phyloP scores from a whole-genome alignment of 1,140 invertebrate genomes.

The Drosophila seguyi region DNA sequence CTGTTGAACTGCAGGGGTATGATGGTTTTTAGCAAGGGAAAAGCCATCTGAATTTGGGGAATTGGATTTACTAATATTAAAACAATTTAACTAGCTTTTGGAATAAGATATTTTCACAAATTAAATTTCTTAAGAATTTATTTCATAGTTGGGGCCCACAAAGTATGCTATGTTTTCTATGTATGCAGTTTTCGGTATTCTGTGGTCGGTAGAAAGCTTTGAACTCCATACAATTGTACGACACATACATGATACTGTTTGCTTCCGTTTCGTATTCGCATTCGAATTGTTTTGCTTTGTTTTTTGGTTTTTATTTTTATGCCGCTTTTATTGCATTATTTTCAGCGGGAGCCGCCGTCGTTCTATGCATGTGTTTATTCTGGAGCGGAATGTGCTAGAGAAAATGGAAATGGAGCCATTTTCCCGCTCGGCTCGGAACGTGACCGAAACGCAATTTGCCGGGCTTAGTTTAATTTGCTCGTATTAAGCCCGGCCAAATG shows the following conservation, averaged over 20 bases:
- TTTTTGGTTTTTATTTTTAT: constrained; percentile 70
- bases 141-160: rapidly evolving
- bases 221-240: constrained; percentile 10
- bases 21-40: not conserved
- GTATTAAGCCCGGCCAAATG: constrained; percentile 59
- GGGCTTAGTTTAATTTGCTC: constrained; percentile 82
- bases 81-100: too few species aligned
- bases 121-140: not conserved
- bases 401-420: constrained; percentile 74
- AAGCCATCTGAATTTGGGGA: not conserved
- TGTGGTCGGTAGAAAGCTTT: not conserved
- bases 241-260: constrained; percentile 33
- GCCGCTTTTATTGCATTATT: constrained; percentile 82
- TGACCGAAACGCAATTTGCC: constrained; percentile 76
- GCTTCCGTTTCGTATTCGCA: constrained; percentile 32
- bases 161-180: not conserved
- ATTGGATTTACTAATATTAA: not conserved
- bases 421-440: constrained; percentile 62
- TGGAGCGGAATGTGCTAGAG: constrained; percentile 46
- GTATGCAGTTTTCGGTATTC: not conserved
- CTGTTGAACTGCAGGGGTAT: not conserved
- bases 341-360: constrained; percentile 49
- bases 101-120: not conserved
- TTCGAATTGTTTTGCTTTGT: constrained; percentile 35
- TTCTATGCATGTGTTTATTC: constrained; percentile 74